Evolutionary conservation across 64 coral and sea anemone species (phyloP).

Genomic region (Montipora efflorescens): DNA sequence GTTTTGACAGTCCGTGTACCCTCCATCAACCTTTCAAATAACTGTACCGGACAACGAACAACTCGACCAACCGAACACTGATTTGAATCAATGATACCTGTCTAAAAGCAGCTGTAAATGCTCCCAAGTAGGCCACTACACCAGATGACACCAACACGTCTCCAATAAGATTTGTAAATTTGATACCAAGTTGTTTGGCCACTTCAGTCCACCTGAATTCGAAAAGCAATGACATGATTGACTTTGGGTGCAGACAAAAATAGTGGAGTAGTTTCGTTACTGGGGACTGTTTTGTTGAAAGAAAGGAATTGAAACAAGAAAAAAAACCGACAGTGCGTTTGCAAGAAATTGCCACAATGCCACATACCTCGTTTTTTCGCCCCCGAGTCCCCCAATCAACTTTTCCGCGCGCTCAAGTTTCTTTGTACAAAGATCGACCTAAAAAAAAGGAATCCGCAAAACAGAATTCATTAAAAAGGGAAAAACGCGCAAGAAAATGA

Average conservation of each 20-base stretch:
- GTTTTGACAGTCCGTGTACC: no score
- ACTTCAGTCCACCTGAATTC: conserved; percentile 90
- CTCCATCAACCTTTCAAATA: no score
- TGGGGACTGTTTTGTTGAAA: no score
- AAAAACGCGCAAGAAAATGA: background rate
- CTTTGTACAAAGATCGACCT: conserved; percentile 99
- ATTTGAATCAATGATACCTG: conserved; percentile 35
- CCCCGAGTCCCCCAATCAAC: conserved; percentile 95
- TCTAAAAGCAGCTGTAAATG: conserved; percentile 95
- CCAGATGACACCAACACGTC: conserved; percentile 95
- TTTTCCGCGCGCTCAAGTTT: conserved; percentile 99
- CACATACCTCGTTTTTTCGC: conserved; percentile 96
- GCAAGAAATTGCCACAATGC: background rate
- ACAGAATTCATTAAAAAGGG: background rate
- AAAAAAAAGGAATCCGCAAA: background rate
- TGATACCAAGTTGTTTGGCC: conserved; percentile 91
- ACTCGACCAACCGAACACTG: no score
- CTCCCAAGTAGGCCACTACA: conserved; percentile 93
- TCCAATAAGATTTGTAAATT: conserved; percentile 89
- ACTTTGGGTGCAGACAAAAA: background rate
- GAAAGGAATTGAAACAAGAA: no score
- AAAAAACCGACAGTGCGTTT: background rate
- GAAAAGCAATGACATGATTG: background rate
- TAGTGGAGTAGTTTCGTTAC: no score
- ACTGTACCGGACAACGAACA: no score